Conservation (phyloP, 1,140 invertebrate genomes). For the Drosophila eugracilis region DNA sequence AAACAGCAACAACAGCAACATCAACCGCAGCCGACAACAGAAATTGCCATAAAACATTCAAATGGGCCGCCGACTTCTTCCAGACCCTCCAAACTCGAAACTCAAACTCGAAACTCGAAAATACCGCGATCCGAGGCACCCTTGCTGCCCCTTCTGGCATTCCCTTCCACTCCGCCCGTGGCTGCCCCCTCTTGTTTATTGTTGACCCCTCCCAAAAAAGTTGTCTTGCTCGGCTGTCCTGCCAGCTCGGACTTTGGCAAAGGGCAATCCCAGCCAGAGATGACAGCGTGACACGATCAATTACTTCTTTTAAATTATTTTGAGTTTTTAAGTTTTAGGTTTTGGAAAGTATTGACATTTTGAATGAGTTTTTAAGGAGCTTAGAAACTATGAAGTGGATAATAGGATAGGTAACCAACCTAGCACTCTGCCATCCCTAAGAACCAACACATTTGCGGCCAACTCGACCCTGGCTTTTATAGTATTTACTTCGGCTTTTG, state of each 20-base stretch:
- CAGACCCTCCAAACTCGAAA: conserved; percentile 46
- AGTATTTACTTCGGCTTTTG: conserved; percentile 47
- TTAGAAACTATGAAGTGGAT: no score
- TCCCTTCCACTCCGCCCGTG: conserved; percentile 13
- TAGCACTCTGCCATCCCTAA: conserved; percentile 25
- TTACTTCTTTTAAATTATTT: neutral
- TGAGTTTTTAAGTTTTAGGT: no score
- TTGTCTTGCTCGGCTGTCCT: conserved; percentile 43
- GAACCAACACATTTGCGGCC: conserved; percentile 18
- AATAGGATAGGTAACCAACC: no score
- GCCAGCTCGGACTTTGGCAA: conserved; percentile 22
- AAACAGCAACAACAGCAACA: conserved; percentile 18
- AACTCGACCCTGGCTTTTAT: conserved; percentile 27
- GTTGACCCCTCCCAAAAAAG: conserved; percentile 23
- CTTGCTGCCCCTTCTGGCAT: conserved; percentile 2
- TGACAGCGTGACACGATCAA: conserved; percentile 19
- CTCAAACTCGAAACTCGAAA: no score
- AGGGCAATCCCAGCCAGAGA: neutral
- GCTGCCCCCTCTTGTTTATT: neutral
- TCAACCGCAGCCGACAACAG: conserved; percentile 43
- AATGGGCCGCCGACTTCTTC: conserved; percentile 47
- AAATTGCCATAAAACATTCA: conserved; percentile 54
- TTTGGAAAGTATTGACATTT: no score
- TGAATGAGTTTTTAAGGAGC: no score
- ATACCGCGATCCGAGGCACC: conserved; percentile 36